These are phyloP conservation scores for Jaculus jaculus DNA, from an alignment of 2,113 vertebrate species.

Conservation along the genomic window DNA sequence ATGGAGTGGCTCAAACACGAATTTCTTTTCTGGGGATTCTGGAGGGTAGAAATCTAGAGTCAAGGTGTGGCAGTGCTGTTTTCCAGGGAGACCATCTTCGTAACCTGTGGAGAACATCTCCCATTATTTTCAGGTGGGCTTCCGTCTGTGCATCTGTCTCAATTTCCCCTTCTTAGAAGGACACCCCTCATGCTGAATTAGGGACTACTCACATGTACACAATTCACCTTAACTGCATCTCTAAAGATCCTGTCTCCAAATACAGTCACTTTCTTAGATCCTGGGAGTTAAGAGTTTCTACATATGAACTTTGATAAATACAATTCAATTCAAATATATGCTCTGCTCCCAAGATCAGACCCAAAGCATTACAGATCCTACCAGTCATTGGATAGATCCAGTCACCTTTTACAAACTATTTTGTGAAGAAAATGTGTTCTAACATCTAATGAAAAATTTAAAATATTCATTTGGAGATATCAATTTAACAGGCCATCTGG, in stretches of 20 bases:
- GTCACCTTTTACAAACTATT: constrained; percentile 5
- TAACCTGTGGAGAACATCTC: neutral
- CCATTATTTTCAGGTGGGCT: neutral
- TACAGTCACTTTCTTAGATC: neutral
- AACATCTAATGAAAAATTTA: constrained; percentile 54
- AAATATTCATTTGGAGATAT: constrained; percentile 25
- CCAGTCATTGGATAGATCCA: neutral
- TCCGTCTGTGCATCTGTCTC: neutral
- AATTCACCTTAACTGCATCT: neutral
- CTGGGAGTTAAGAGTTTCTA: neutral
- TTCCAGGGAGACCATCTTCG: neutral
- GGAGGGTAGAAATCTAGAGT: neutral
- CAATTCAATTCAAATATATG: neutral
- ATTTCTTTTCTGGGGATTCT: neutral
- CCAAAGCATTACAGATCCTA: neutral
- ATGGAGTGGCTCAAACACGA: neutral
- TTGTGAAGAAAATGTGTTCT: neutral
- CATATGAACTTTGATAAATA: neutral
- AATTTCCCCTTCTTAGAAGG: neutral
- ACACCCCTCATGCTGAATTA: neutral
- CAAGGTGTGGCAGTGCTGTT: neutral
- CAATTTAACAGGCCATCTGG: neutral
- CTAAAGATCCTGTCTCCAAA: neutral
- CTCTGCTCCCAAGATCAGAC: constrained; percentile 12
- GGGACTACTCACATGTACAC: neutral